Evolutionary conservation across 2,113 vertebrate species (phyloP).

Genomic region (Boulengeromyrus knoepffleri): DNA sequence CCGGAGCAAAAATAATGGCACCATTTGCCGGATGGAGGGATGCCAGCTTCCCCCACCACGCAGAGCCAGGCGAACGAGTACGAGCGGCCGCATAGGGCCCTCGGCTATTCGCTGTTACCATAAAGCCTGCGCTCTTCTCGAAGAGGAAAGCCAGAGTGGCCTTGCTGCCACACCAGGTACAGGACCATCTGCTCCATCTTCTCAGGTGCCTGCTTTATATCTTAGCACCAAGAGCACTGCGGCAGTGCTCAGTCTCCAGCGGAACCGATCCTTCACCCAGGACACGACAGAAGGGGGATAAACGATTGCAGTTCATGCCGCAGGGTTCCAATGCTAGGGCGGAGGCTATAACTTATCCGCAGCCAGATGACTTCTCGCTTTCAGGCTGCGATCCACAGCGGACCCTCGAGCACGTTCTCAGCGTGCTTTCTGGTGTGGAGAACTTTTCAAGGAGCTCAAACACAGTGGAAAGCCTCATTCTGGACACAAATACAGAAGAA

Average conservation of each 20-base stretch:
- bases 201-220: not conserved
- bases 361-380: not conserved
- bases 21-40: conserved; percentile 56
- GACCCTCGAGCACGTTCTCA: conserved; percentile 25
- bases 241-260: not conserved
- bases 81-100: conserved; percentile 49
- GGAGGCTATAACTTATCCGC: not conserved
- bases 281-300: not conserved
- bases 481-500: conserved; percentile 6
- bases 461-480: conserved; percentile 7
- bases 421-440: not conserved
- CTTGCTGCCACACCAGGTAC: too few relatives aligned
- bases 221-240: not conserved
- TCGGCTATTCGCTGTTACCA: conserved; percentile 43
- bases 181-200: not conserved
- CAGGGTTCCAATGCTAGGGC: not conserved
- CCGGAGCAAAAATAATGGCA: conserved; percentile 60
- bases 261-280: not conserved
- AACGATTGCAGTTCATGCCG: not conserved
- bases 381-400: not conserved
- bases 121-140: conserved; percentile 40
- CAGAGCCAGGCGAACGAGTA: conserved; percentile 54
- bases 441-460: not conserved
- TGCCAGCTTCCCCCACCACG: conserved; percentile 61
- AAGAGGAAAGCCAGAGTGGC: not conserved